Evolutionary conservation across 1,140 invertebrate genomes (phyloP), one percentile per base, ranked within the genome.

Genomic region (Cheumatopsyche charites): DNA sequence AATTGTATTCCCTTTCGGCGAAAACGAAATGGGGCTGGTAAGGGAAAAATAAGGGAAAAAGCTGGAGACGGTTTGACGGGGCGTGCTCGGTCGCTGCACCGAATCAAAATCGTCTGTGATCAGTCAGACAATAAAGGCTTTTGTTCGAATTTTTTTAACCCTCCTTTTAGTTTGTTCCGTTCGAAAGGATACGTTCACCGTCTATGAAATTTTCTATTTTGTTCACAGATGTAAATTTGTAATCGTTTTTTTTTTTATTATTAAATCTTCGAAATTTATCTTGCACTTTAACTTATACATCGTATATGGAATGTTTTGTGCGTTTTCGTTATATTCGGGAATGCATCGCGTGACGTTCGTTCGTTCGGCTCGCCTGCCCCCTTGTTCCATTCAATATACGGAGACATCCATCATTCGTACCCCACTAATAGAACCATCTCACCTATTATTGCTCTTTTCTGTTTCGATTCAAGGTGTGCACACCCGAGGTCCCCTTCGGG

Each of bases 341-440:
- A 36, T 68, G 63, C 55, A 71, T 75, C 73, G 73, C 73, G 73
- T 75, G 73, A 75, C 73, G 68, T 45, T 62, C 62, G 26, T 62
- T n/a, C 61, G 61, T 55, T 36, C 29, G 29, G 29, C 9, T 58
- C 55, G 19, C 55, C 55, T 23, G 55, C 73, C 73, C 73, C 68
- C 65, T 23, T 69, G 73, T 75, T 70, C 70, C 61, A 72, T 72
- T 72, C 70, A 70, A 75, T 75, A 69, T 29, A 29, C 49, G 36
- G 55, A 45, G 52, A 61, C 61, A 75, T 75, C 73, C 70, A 75
- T 75, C 73, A 75, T 75, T 69, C 58, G 26, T 65, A 62, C 73
- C 73, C 73, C 70, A 71, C 73, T 75, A 75, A 75, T 75, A 75
- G 73, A 75, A 75, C 73, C 73, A 45, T 75, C 73, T 75, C 66